Percentiles rank a stretch among this genome's conserved stretches.
phyloP scores from a whole-genome alignment of 2,888 invertebrate species.

The Pegoplata infirma region DNA sequence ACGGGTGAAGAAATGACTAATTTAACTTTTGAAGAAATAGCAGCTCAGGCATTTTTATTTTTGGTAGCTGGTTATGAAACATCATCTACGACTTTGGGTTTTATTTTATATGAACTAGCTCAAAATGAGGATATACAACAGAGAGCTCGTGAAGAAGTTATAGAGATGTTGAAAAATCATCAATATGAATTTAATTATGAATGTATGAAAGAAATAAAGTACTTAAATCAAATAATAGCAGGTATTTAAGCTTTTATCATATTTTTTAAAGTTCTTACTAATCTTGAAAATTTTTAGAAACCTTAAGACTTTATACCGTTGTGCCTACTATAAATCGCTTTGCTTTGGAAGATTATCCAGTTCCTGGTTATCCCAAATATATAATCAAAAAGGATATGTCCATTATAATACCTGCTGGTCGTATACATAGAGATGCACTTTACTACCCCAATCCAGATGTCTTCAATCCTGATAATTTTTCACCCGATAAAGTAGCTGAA shows the following conservation, averaged over 20 bases:
- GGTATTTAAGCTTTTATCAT: too few relatives aligned
- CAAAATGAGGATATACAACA: slow-evolving; percentile 77
- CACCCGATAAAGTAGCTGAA: slow-evolving; percentile 79
- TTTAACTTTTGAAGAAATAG: slow-evolving; percentile 69
- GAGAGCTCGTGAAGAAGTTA: slow-evolving; percentile 77
- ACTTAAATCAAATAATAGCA: slow-evolving; percentile 71
- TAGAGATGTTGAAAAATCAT: slow-evolving; percentile 64
- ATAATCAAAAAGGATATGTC: slow-evolving; percentile 77
- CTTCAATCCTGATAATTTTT: slow-evolving; percentile 82
- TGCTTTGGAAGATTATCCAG: slow-evolving; percentile 79
- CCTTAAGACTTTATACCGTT: slow-evolving; percentile 80
- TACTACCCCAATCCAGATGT: slow-evolving; percentile 80
- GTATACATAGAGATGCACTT: slow-evolving; percentile 80
- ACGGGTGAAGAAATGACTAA: slow-evolving; percentile 59
- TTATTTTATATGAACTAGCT: slow-evolving; percentile 73
- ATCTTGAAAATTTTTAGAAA: slow-evolving; percentile 79
- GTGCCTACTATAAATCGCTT: slow-evolving; percentile 79
- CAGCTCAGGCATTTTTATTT: slow-evolving; percentile 73
- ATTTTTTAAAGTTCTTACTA: too few relatives aligned
- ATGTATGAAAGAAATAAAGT: slow-evolving; percentile 70
- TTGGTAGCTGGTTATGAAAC: slow-evolving; percentile 82
- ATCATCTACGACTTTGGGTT: slow-evolving; percentile 82
- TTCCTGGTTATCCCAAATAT: slow-evolving; percentile 79
- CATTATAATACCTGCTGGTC: slow-evolving; percentile 72
- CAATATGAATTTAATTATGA: slow-evolving; percentile 68